phyloP scores from a whole-genome alignment of 35 echinoderm and acorn worm genomes.

The Ophioderma brevispina region DNA sequence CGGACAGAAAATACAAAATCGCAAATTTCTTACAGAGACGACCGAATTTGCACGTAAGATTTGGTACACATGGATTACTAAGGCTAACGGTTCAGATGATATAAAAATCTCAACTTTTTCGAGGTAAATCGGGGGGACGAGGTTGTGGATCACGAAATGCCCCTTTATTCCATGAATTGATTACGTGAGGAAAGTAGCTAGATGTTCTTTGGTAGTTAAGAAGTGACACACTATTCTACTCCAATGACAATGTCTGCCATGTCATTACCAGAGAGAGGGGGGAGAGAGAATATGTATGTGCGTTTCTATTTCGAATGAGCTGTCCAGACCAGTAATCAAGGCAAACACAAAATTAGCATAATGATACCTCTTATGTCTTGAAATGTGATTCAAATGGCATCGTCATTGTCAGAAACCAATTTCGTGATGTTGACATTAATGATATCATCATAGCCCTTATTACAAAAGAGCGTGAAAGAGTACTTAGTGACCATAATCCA shows the following conservation, averaged over 20 bases:
- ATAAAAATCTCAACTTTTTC: too few relatives aligned
- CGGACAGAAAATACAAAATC: too few relatives aligned
- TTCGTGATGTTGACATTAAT: neutral
- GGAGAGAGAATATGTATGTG: too few relatives aligned
- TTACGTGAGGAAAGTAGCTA: neutral
- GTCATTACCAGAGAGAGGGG: neutral
- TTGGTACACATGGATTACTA: too few relatives aligned
- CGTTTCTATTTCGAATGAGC: neutral
- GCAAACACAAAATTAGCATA: neutral
- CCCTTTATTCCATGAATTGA: neutral
- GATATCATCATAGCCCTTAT: constrained; percentile 19
- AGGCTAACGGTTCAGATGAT: too few relatives aligned
- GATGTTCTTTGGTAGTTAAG: neutral
- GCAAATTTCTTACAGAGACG: too few relatives aligned
- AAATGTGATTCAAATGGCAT: constrained; percentile 6
- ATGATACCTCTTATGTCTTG: constrained; percentile 16
- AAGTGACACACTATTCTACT: constrained; percentile 26
- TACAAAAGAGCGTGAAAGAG: constrained; percentile 11
- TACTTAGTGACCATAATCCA: neutral
- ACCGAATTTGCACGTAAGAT: too few relatives aligned
- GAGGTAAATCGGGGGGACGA: too few relatives aligned
- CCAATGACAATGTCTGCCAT: constrained; percentile 8
- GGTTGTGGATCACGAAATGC: too few relatives aligned
- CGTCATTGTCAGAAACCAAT: constrained; percentile 4
- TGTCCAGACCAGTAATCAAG: neutral